These are phyloP conservation scores for Drosophila pruinosa DNA, from an alignment of 1,140 invertebrate genomes.

Conservation along the genomic window DNA sequence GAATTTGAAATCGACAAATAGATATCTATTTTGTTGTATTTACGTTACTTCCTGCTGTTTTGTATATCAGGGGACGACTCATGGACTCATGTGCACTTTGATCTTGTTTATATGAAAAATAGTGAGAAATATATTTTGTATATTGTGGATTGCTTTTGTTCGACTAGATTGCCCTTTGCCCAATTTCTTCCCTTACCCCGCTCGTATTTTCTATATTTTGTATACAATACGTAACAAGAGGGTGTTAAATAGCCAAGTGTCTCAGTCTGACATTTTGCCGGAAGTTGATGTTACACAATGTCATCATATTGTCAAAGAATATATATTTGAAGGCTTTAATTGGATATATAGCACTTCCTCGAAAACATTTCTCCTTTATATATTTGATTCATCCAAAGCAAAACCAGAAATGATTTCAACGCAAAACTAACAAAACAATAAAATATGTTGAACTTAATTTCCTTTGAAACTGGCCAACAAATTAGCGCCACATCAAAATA, in stretches of 20 bases:
- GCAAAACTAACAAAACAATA: not conserved
- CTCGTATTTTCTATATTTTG: conserved; percentile 42
- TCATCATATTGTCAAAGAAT: conserved; percentile 9
- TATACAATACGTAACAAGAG: conserved; percentile 70
- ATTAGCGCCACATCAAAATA: conserved; percentile 49
- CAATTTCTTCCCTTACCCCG: conserved; percentile 17
- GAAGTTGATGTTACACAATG: conserved; percentile 42
- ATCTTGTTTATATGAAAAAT: conserved; percentile 78
- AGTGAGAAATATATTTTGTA: conserved; percentile 61
- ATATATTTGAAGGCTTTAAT: not conserved
- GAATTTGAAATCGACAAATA: conserved; percentile 35
- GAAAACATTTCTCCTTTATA: not conserved
- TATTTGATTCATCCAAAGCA: not conserved
- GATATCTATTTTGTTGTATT: conserved; percentile 50
- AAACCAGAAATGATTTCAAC: conserved; percentile 25
- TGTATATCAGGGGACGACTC: conserved; percentile 71
- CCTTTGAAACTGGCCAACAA: conserved; percentile 33
- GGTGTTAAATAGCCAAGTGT: conserved; percentile 59
- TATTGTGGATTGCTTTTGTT: conserved; percentile 47
- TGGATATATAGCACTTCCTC: not conserved
- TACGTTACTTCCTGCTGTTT: conserved; percentile 76
- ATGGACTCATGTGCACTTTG: conserved; percentile 64
- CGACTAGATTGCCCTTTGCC: conserved; percentile 28
- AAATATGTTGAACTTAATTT: conserved; percentile 7
- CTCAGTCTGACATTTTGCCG: conserved; percentile 36